Conservation (phyloP, 1,140 invertebrate species). For the Danaus melanippus region DNA sequence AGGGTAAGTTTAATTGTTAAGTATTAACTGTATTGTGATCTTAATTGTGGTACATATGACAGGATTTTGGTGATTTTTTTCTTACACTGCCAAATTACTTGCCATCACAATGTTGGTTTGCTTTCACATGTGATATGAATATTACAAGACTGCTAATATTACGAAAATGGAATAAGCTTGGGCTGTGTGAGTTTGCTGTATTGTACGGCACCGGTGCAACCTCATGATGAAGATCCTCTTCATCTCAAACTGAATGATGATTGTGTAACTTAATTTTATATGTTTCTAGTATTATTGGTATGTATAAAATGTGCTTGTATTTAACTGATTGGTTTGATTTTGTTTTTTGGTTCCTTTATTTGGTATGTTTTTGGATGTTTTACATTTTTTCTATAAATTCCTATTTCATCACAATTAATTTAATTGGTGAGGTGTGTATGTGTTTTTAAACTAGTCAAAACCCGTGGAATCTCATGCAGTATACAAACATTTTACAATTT, state of each 20-base stretch:
- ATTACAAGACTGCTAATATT: conserved; percentile 40
- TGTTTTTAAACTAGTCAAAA: conserved; percentile 13
- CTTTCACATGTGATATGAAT: conserved; percentile 50
- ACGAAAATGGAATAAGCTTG: conserved; percentile 21
- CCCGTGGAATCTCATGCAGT: conserved; percentile 13
- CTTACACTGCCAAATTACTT: conserved; percentile 52
- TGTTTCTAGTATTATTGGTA: conserved; percentile 1
- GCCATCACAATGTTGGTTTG: conserved; percentile 34
- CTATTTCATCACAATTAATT: too few species aligned
- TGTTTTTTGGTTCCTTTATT: too few species aligned
- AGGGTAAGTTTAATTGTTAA: conserved; percentile 60
- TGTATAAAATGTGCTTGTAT: conserved; percentile 3
- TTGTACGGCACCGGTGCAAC: background rate
- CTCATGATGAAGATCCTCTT: too few species aligned
- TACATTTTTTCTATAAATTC: too few species aligned
- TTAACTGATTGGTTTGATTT: background rate
- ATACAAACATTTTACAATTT: conserved; percentile 13
- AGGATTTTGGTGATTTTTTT: conserved; percentile 45
- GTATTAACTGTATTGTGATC: conserved; percentile 69
- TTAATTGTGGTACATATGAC: conserved; percentile 56
- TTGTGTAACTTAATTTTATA: background rate
- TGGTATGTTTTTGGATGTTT: too few species aligned
- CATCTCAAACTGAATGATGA: too few species aligned
- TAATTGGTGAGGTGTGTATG: too few species aligned
- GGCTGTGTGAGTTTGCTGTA: conserved; percentile 23